These are phyloP conservation scores for Tetragonisca angustula DNA, from an alignment of 2,888 invertebrate genomes.

Conservation along the genomic window DNA sequence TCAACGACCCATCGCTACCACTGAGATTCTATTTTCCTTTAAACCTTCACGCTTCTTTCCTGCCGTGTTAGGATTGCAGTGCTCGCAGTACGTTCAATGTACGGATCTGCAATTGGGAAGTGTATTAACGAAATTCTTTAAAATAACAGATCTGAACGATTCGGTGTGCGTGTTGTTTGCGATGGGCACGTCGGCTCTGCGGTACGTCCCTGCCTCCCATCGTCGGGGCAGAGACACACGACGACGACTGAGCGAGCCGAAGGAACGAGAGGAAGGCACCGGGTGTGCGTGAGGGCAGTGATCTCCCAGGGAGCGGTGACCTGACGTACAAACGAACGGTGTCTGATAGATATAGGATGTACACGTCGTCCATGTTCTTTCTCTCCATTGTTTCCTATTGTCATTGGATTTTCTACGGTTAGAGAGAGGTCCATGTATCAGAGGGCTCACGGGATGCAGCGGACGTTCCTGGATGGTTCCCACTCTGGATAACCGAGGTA, in stretches of 20 bases:
- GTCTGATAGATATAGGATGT: constrained; percentile 64
- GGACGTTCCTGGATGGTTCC: constrained; percentile 30
- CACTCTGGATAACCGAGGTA: constrained; percentile 30
- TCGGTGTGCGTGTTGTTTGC: constrained; percentile 13
- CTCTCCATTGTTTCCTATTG: constrained; percentile 4
- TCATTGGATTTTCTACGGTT: constrained; percentile 29
- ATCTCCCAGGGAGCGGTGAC: constrained; percentile 84
- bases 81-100: neutral
- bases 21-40: constrained; percentile 12
- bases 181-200: constrained; percentile 50
- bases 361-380: constrained; percentile 19
- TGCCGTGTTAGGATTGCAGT: neutral
- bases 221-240: constrained; percentile 65
- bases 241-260: constrained; percentile 56
- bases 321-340: constrained; percentile 76
- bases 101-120: neutral
- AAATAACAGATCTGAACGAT: neutral
- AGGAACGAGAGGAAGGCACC: constrained; percentile 74
- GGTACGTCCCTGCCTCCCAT: constrained; percentile 70
- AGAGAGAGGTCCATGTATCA: neutral
- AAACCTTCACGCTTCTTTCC: neutral
- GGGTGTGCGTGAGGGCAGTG: constrained; percentile 83
- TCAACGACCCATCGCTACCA: neutral
- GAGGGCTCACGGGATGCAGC: constrained; percentile 19
- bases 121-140: neutral